These are phyloP conservation scores for Saccostrea glomerata DNA, from an alignment of 1,140 invertebrate genomes.

Conservation along the genomic window DNA sequence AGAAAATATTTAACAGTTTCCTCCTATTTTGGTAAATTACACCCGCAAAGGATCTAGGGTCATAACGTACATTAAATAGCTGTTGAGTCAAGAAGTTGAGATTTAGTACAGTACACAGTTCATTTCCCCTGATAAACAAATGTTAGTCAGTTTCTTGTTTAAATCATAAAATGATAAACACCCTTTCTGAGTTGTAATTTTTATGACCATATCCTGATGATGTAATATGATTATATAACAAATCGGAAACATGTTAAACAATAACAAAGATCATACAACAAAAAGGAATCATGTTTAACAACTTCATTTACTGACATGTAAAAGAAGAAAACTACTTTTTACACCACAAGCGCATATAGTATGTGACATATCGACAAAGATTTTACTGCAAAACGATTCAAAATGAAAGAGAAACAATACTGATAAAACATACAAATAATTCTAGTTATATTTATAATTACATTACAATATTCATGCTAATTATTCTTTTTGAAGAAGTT, in stretches of 20 bases:
- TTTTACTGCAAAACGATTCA: conserved; percentile 13
- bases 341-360: conserved; percentile 4
- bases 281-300: conserved; percentile 19
- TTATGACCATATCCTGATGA: neutral
- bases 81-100: neutral
- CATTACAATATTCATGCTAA: conserved; percentile 12
- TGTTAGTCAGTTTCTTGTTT: conserved; percentile 44
- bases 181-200: conserved; percentile 10
- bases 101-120: conserved; percentile 14
- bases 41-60: conserved; percentile 24
- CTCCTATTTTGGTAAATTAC: too few relatives aligned
- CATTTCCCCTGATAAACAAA: conserved; percentile 17
- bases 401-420: conserved; percentile 35
- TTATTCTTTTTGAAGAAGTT: neutral
- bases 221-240: conserved; percentile 17
- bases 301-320: conserved; percentile 43
- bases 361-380: conserved; percentile 20
- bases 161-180: conserved; percentile 18
- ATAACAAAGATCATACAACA: conserved; percentile 24
- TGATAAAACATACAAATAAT: conserved; percentile 6
- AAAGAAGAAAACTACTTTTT: conserved; percentile 35
- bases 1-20: too few relatives aligned
- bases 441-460: conserved; percentile 8
- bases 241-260: conserved; percentile 28
- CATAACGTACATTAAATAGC: conserved; percentile 36